Evolutionary conservation across 2,797 vertebrate species (phyloP).

Genomic region (Diplodus sargus): DNA sequence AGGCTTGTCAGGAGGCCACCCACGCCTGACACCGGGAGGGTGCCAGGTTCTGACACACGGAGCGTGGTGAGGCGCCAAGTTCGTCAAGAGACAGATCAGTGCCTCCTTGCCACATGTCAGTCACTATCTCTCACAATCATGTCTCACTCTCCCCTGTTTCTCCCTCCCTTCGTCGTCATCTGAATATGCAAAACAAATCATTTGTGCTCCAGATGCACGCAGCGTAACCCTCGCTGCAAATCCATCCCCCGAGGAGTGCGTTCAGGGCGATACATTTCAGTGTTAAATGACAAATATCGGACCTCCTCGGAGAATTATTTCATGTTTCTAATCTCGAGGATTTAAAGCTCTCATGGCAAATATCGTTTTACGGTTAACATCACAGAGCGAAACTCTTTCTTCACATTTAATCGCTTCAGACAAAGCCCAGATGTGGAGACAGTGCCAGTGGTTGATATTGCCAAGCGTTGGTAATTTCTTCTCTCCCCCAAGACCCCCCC

Average conservation of each 20-base stretch:
- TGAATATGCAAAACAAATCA: conserved; percentile 58
- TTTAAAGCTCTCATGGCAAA: conserved; percentile 35
- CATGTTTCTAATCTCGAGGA: conserved; percentile 38
- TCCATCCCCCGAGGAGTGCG: conserved; percentile 17
- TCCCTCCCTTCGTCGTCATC: conserved; percentile 32
- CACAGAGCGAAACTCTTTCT: conserved; percentile 40
- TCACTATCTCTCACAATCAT: conserved; percentile 64
- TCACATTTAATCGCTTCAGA: conserved; percentile 60
- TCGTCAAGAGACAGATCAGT: conserved; percentile 77
- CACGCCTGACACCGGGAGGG: conserved; percentile 82
- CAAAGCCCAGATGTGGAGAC: conserved; percentile 64
- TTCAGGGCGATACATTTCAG: background rate
- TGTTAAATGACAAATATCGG: conserved; percentile 43
- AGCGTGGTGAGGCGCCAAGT: conserved; percentile 82
- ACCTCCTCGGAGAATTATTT: conserved; percentile 40
- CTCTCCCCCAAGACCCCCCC: conserved; percentile 34
- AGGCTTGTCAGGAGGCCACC: conserved; percentile 82
- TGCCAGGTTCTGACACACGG: conserved; percentile 82
- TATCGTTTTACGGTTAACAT: conserved; percentile 46
- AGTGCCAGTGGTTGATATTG: conserved; percentile 53
- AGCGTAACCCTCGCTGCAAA: conserved; percentile 30
- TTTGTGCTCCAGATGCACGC: conserved; percentile 42
- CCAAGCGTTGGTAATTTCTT: conserved; percentile 59
- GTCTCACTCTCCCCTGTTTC: conserved; percentile 61
- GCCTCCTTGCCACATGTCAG: conserved; percentile 83